phyloP scores from a whole-genome alignment of 1,140 invertebrate species.

The Nymphalis io region DNA sequence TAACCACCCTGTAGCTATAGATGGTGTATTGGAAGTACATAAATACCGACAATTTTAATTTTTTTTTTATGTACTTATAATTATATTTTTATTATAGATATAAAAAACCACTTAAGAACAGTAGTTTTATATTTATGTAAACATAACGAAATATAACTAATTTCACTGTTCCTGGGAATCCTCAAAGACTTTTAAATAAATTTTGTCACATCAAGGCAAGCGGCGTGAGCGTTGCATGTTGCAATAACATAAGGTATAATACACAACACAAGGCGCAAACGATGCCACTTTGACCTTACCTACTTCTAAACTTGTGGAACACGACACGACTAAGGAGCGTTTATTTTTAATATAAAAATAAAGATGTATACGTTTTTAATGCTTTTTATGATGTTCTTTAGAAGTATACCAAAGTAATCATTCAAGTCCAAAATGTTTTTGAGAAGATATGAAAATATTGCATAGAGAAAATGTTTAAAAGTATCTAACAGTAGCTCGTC shows the following conservation, averaged over 20 bases:
- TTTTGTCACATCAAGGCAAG: slow-evolving; percentile 45
- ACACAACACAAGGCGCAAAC: slow-evolving; percentile 55
- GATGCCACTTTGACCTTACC: slow-evolving; percentile 68
- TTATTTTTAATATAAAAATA: background rate
- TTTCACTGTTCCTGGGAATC: slow-evolving; percentile 1
- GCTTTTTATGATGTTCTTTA: background rate
- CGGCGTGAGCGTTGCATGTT: slow-evolving; percentile 49
- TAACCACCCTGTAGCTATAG: slow-evolving; percentile 47
- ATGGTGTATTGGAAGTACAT: slow-evolving; percentile 51
- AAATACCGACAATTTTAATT: slow-evolving; percentile 47
- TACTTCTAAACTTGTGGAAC: slow-evolving; percentile 47
- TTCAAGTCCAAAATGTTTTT: too few relatives aligned
- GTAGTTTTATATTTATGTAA: background rate
- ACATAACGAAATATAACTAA: background rate
- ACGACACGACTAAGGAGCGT: slow-evolving; percentile 29
- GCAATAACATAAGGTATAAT: slow-evolving; percentile 51
- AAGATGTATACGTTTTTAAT: background rate
- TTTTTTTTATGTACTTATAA: background rate
- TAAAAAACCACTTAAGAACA: background rate
- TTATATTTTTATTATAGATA: background rate
- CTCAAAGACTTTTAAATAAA: slow-evolving; percentile 32
- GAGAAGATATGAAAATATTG: too few relatives aligned
- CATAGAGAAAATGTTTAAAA: background rate
- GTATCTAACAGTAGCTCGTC: background rate
- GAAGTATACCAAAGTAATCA: too few relatives aligned